Evolutionary conservation across 2,113 vertebrate species (phyloP).

Genomic region (Microcebus ravelobensis): DNA sequence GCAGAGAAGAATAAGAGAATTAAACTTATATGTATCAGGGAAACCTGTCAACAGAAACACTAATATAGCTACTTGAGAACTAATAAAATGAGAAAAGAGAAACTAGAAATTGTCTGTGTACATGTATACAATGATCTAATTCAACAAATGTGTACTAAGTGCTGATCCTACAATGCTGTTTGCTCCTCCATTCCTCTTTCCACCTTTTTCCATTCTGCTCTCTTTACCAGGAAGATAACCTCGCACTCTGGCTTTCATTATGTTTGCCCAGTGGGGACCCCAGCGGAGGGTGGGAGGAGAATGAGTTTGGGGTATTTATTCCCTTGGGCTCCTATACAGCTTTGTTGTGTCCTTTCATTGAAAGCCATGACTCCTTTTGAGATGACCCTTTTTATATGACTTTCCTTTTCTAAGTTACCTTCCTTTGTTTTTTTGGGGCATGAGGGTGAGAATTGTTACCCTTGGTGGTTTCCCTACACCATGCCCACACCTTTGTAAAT

Average conservation of each 20-base stretch:
- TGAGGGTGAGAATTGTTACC: background rate
- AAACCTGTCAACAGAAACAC: background rate
- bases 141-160: background rate
- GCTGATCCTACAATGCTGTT: background rate
- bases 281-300: background rate
- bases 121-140: background rate
- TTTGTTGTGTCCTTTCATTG: background rate
- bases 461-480: background rate
- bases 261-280: background rate
- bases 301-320: background rate
- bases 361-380: background rate
- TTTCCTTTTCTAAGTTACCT: background rate
- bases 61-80: background rate
- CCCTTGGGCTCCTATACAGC: background rate
- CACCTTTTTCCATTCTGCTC: background rate
- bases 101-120: background rate
- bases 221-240: background rate
- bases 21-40: background rate
- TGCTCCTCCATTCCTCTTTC: background rate
- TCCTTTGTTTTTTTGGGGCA: background rate
- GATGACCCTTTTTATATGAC: background rate
- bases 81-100: background rate
- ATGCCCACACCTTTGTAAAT: background rate
- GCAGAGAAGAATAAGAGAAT: background rate
- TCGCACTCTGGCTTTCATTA: background rate